Evolutionary conservation across 2,888 invertebrate species (phyloP), one percentile per base, ranked within the genome.

Genomic region (Protophormia terraenovae): DNA sequence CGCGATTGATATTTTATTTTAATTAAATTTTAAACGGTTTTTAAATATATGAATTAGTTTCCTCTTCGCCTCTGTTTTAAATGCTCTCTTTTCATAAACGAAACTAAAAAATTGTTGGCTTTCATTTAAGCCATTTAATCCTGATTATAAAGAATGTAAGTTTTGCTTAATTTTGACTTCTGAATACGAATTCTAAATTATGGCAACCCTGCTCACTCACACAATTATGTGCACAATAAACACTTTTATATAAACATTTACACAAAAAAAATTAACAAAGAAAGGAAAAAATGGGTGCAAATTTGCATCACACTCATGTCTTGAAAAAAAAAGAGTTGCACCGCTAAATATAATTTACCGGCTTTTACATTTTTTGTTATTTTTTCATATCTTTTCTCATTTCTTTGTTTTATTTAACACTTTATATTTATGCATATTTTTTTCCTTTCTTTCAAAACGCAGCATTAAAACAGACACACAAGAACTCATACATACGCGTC

Each of bases 401-500:
- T 77, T 85, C 55, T 73, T 53, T 77, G 62, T 75, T 80, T 76
- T 38, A 81, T 45, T 75, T 67, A 62, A 82, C 75, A 69, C 67
- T 81, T 77, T 78, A 75, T 75, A 85, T 86, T 79, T 79, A 69
- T 86, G 78, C 82, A 82, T 79, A 86, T 86, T 86, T 83, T 73
- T 69, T 69, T 66, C 50, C 35, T 16, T n/a, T 55, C 50, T 60
- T 78, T n/a, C 38, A 67, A 38, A 58, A 55, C 72, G n/a, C 24
- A 66, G 67, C 69, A 24, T 50, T 22, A 41, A 50, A 24, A 66
- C 29, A 69, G 53, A 69, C 38, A 71, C 16, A 6, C 4, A 41
- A 5, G 32, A 8, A 82, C 24, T 38, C 38, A 19, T 19, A 27
- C 24, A 55, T 47, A 16, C 19, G n/a, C 35, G 69, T n/a, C 29